Base-by-base conservation (phyloP, 2,797 vertebrate species). In the Pogoniulus pusillus region DNA sequence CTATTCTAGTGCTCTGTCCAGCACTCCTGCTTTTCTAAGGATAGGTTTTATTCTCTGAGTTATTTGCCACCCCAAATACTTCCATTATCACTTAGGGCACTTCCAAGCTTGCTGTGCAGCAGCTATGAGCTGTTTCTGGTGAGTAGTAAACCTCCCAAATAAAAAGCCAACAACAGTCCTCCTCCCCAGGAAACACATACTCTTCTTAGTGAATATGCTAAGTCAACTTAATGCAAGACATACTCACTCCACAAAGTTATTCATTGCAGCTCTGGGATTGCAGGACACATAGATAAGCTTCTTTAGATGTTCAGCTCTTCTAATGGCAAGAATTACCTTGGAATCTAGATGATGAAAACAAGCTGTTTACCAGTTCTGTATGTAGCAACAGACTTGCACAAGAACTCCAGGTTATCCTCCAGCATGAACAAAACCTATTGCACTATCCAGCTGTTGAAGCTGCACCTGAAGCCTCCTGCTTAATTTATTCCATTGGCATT, bases 231-330 rank as follows among this genome's bases (percentile, higher is more conserved):
- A 54, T 3, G 5, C 35, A 77, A 62, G 29, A 60, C 85, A 53
- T 45, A 98, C 99, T 99, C 95, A 99, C 99, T 99, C 99, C 1
- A 99, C 97, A 86, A 99, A 99, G 97, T 99, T 99, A 97, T 95
- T 98, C 98, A 99, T 99, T 81, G 99, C 99, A 0, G 98, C 99
- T 94, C 98, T 98, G 16, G 99, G 98, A 49, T 99, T 99, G 85
- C 99, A 99, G 8, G 99, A 98, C 7, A 99, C 98, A 1, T 99
- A 99, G 11, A 99, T 97, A 24, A 99, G 98, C 89, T 98, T 98
- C 97, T 98, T 99, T 81, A 99, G 96, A 47, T 99, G 98, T 85
- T 98, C 98, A 4, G 99, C 98, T 97, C 97, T 98, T 95, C 99
- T 98, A 87, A 99, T 97, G 16, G 99, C 98, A 22, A 99, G 98